Evolutionary conservation across 2,113 vertebrate genomes (phyloP), one percentile per base, ranked within the genome.

Genomic region (Thryonomys swinderianus): DNA sequence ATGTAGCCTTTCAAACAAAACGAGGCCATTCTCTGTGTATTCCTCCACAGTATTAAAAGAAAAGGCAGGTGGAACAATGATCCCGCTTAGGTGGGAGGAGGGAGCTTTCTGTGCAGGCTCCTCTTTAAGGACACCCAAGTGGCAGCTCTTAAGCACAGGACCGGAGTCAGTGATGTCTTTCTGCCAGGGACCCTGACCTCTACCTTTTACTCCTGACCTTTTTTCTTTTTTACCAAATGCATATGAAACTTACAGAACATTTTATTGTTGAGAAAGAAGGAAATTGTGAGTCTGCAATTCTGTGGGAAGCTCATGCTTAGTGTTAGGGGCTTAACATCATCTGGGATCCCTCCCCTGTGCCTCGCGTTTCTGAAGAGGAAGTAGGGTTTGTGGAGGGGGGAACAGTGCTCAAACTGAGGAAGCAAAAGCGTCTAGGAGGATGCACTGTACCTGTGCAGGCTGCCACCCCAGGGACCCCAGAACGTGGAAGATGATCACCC

Each of bases 281-380:
- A 34, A 37, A 61, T 66, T 40, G 20, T 81, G 85, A n/a, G 32
- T 95, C 73, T 93, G 17, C 87, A 88, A 74, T 92, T 92, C 76
- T 67, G 4, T 16, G 12, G 76, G 13, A 64, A 90, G 62, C 51
- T 76, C 78, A 59, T 34, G 4, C 64, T 66, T 48, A 32, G 66
- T 71, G 18, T 51, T 32, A 79, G 88, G 73, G 42, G 2, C n/a
- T 64, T 89, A 20, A 83, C 14, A 23, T 86, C 27, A n/a, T 12
- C 40, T 37, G 57, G 23, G 16, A 18, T 40, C 32, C 90, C 20
- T 82, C 14, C 30, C 66, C 37, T 40, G 59, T 59, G 82, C 66
- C 82, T 71, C 85, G 59, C 7, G 7, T 78, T 88, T 85, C 51
- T 86, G 79, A 59, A 37, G 55, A 34, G 59, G 23, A 71, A 37